Conservation (phyloP, 1,140 invertebrate genomes). For the Sycophaga agraensis region DNA sequence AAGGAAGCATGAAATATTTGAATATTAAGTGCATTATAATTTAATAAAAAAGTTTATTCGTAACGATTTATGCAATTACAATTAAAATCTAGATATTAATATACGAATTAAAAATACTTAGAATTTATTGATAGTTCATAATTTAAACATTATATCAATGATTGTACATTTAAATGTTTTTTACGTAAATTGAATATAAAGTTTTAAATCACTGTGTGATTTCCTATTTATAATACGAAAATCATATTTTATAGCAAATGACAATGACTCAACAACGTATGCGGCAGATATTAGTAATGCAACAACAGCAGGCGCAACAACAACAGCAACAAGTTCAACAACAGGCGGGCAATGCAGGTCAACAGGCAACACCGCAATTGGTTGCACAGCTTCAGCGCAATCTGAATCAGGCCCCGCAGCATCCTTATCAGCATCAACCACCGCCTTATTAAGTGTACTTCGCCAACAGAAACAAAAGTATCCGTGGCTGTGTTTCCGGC, state of each 20-base stretch:
- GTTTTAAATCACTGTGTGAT: too few relatives aligned
- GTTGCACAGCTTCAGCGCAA: conserved; percentile 66
- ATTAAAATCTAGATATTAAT: too few relatives aligned
- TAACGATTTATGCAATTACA: too few relatives aligned
- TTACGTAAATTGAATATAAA: too few relatives aligned
- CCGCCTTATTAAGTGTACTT: conserved; percentile 55
- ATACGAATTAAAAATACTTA: too few relatives aligned
- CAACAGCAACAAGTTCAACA: conserved; percentile 57
- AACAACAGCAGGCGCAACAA: conserved; percentile 51
- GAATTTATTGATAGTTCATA: too few relatives aligned
- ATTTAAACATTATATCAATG: too few relatives aligned
- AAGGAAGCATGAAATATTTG: too few relatives aligned
- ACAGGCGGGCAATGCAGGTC: conserved; percentile 58
- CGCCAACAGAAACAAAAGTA: conserved; percentile 6
- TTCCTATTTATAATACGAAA: conserved; percentile 41
- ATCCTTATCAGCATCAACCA: conserved; percentile 59
- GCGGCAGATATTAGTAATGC: conserved; percentile 63
- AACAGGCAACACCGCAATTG: conserved; percentile 63
- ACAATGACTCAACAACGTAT: conserved; percentile 50
- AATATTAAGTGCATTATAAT: too few relatives aligned
- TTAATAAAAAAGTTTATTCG: too few relatives aligned
- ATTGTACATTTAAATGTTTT: too few relatives aligned
- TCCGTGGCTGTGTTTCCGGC: conserved; percentile 17
- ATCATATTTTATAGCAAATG: conserved; percentile 38
- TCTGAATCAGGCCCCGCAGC: conserved; percentile 53